phyloP scores from a whole-genome alignment of 2,888 invertebrate genomes.

The Gryllus longicercus region DNA sequence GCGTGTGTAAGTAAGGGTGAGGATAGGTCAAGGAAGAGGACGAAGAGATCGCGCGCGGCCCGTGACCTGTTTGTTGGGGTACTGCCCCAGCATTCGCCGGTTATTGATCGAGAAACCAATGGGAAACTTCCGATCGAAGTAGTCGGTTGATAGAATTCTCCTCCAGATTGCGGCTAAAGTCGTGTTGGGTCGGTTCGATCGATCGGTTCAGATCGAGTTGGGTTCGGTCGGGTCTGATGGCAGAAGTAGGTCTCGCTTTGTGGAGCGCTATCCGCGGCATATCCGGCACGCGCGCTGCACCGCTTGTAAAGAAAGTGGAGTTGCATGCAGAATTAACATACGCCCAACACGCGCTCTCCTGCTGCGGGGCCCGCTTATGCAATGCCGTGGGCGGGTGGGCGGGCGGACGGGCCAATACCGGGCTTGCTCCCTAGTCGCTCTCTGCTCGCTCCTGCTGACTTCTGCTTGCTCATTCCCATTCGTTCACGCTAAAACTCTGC shows the following conservation, averaged over 20 bases:
- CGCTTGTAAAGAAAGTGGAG: slow-evolving; percentile 7
- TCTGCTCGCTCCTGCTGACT: too few relatives aligned
- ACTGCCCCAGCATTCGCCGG: too few relatives aligned
- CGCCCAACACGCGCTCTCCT: not conserved
- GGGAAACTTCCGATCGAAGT: too few relatives aligned
- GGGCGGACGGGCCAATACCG: not conserved
- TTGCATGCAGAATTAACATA: not conserved
- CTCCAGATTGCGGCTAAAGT: not conserved
- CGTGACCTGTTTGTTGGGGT: too few relatives aligned
- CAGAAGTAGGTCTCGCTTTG: slow-evolving; percentile 5
- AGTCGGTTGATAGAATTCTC: not conserved
- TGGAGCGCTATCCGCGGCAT: not conserved
- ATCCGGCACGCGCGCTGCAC: not conserved
- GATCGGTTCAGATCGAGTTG: too few relatives aligned
- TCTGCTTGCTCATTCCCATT: too few relatives aligned
- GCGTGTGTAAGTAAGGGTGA: too few relatives aligned
- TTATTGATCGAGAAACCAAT: too few relatives aligned
- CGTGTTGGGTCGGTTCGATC: too few relatives aligned
- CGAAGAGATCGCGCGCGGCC: too few relatives aligned
- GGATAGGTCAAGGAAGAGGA: too few relatives aligned
- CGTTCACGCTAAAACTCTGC: too few relatives aligned
- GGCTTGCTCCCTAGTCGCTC: not conserved
- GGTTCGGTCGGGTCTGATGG: not conserved
- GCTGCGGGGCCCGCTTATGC: not conserved
- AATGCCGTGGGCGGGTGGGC: not conserved